A percentile compares a stretch with the other conserved stretches of the same genome.
Evolutionary conservation across 2,888 invertebrate genomes (phyloP).

Genomic region (Arctia plantaginis): DNA sequence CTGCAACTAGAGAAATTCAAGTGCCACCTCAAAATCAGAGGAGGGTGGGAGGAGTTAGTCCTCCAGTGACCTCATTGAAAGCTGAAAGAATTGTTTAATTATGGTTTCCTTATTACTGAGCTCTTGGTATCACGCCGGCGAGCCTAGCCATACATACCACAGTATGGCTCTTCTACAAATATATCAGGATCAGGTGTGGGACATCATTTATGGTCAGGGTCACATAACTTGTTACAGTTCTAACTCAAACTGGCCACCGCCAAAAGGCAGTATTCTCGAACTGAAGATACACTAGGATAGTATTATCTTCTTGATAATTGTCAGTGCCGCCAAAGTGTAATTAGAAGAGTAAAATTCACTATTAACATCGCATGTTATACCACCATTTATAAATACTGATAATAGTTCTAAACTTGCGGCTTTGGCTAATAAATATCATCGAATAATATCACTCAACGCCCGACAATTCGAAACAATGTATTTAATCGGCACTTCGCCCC

Average conservation of each 20-base stretch:
- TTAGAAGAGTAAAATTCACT: neutral
- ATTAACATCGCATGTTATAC: neutral
- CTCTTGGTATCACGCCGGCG: no score
- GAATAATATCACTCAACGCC: neutral
- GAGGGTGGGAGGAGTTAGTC: no score
- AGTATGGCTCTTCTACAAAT: neutral
- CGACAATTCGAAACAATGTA: neutral
- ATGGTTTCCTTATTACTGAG: no score
- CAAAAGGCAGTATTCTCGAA: neutral
- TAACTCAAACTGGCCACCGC: neutral
- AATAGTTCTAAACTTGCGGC: neutral
- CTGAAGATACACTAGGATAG: neutral
- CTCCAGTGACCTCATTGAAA: no score
- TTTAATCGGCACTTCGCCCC: neutral
- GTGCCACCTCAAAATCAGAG: no score
- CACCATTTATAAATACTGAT: neutral
- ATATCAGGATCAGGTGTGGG: neutral
- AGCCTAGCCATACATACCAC: no score
- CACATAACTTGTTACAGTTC: neutral
- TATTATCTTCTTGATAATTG: neutral
- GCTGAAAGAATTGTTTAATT: no score
- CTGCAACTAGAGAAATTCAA: no score
- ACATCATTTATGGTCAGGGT: neutral
- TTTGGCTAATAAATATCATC: neutral
- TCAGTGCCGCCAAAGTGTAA: neutral